These are phyloP conservation scores for Cephalopholis sonnerati DNA, from an alignment of 2,113 vertebrate species.

Conservation along the genomic window DNA sequence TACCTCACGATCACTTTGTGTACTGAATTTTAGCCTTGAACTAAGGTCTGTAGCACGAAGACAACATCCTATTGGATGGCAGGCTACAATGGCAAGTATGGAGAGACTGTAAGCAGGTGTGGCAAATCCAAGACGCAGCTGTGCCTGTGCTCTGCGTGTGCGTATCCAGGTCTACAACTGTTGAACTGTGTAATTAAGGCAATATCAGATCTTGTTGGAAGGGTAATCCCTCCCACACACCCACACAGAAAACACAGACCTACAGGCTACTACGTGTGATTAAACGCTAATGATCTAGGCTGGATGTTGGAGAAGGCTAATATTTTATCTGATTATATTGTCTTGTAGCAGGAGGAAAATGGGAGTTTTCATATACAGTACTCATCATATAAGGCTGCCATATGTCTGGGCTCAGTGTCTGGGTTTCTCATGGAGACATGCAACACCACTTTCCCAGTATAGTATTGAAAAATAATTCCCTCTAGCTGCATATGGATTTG, in stretches of 20 bases:
- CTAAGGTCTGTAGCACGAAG: not conserved
- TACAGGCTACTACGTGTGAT: conserved; percentile 38
- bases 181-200: conserved; percentile 71
- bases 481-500: conserved; percentile 54
- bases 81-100: conserved; percentile 7
- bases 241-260: conserved; percentile 52
- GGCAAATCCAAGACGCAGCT: conserved; percentile 51
- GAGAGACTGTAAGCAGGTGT: conserved; percentile 44
- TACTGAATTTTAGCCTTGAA: not conserved
- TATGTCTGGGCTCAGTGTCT: conserved; percentile 28
- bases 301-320: conserved; percentile 1
- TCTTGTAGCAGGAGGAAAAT: not conserved
- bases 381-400: no score
- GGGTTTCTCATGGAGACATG: conserved; percentile 35
- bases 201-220: conserved; percentile 67
- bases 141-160: conserved; percentile 15
- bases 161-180: conserved; percentile 61
- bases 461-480: conserved; percentile 43
- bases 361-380: not conserved
- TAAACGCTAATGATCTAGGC: conserved; percentile 24
- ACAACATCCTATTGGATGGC: not conserved
- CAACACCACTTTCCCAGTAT: not conserved
- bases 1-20: not conserved
- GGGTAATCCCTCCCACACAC: conserved; percentile 63
- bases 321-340: conserved; percentile 14